These are phyloP conservation scores for Sarcophaga peregrina DNA, from an alignment of 1,140 invertebrate genomes.

Conservation along the genomic window DNA sequence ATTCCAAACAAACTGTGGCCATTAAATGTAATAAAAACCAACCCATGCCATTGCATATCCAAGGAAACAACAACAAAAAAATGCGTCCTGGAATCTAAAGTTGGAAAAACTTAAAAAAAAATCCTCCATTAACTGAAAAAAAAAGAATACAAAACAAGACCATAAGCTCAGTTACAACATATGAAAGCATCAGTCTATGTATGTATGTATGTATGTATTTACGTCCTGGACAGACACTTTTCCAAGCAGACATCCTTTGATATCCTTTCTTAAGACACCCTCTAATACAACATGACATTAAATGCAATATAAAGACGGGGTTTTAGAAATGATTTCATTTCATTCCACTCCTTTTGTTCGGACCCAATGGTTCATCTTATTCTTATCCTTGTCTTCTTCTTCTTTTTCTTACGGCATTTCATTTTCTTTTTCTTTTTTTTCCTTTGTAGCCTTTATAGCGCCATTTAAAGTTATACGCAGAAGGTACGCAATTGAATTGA, in stretches of 20 bases:
- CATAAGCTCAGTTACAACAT: neutral
- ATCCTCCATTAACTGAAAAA: neutral
- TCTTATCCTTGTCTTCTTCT: too few relatives aligned
- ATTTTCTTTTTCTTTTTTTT: too few relatives aligned
- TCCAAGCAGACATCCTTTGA: neutral
- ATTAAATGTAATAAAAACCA: conserved; percentile 39
- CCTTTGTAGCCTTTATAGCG: too few relatives aligned
- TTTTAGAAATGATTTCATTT: neutral
- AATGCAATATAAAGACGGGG: conserved; percentile 18
- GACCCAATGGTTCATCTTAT: too few relatives aligned
- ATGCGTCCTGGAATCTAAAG: too few relatives aligned
- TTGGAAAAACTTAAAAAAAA: too few relatives aligned
- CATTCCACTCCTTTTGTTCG: neutral
- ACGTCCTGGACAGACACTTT: neutral
- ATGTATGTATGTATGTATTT: neutral
- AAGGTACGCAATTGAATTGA: too few relatives aligned
- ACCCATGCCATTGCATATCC: conserved; percentile 3
- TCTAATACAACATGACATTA: conserved; percentile 35
- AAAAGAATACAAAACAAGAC: neutral
- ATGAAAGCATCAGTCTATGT: too few relatives aligned
- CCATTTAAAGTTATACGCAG: too few relatives aligned
- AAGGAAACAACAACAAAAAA: too few relatives aligned
- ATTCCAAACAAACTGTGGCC: conserved; percentile 40
- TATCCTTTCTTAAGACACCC: conserved; percentile 33
- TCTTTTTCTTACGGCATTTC: too few relatives aligned